Evolutionary conservation across 2,797 vertebrate genomes (phyloP).

Genomic region (Chelon labrosus): DNA sequence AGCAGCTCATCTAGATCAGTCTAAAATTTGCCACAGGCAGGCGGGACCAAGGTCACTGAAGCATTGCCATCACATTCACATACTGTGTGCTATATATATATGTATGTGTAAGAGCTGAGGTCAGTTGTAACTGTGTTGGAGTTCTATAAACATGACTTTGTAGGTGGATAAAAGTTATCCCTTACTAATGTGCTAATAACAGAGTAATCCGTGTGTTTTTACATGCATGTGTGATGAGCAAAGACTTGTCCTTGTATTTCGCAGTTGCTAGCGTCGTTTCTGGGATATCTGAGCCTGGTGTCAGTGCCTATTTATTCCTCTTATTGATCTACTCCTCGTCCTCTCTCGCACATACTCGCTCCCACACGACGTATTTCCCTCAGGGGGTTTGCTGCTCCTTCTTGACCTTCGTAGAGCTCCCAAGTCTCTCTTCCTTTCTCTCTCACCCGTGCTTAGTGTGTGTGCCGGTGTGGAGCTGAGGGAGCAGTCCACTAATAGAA

Average conservation of each 20-base stretch:
- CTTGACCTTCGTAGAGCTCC: conserved; percentile 65
- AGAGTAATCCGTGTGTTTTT: conserved; percentile 17
- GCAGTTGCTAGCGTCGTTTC: conserved; percentile 33
- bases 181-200: conserved; percentile 27
- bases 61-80: conserved; percentile 46
- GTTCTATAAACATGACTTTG: conserved; percentile 23
- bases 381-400: conserved; percentile 57
- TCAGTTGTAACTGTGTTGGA: conserved; percentile 4
- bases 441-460: conserved; percentile 29
- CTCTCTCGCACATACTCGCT: conserved; percentile 29
- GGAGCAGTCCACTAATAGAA: conserved; percentile 80
- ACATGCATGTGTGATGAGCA: conserved; percentile 9
- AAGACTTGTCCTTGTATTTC: conserved; percentile 29
- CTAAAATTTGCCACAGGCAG: conserved; percentile 56
- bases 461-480: conserved; percentile 65
- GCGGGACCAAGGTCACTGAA: conserved; percentile 63
- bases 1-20: conserved; percentile 61
- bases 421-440: conserved; percentile 35
- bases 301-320: conserved; percentile 69
- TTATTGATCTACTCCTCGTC: conserved; percentile 72
- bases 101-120: conserved; percentile 22
- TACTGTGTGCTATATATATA: conserved; percentile 21
- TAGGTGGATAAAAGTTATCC: conserved; percentile 10
- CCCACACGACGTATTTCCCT: conserved; percentile 46
- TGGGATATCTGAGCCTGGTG: conserved; percentile 52